Evolutionary conservation across 2,797 vertebrate species (phyloP).

Genomic region (Mergus octosetaceus): DNA sequence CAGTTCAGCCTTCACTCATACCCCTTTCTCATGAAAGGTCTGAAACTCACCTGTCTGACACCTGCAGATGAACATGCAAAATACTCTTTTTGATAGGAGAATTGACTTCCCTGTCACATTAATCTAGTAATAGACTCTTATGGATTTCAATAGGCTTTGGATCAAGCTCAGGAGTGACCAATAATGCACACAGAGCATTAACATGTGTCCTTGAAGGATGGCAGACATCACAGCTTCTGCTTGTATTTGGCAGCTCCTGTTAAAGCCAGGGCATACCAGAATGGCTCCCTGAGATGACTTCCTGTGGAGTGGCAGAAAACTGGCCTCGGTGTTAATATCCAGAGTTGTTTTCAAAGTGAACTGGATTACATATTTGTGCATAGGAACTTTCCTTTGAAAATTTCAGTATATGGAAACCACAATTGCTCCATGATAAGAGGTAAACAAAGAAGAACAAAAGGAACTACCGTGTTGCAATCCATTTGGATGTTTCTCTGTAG

Average conservation of each 20-base stretch:
- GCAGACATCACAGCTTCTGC: background rate
- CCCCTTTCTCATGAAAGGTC: background rate
- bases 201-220: background rate
- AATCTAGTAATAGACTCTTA: background rate
- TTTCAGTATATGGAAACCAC: background rate
- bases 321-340: background rate
- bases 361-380: background rate
- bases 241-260: background rate
- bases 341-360: constrained; percentile 1
- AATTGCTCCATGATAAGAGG: constrained; percentile 26
- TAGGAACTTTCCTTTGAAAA: constrained; percentile 28
- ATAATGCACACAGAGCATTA: accelerated
- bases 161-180: background rate
- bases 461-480: constrained; percentile 40
- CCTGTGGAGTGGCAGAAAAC: background rate
- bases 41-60: background rate
- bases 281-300: background rate
- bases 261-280: background rate
- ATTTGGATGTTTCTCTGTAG: constrained; percentile 37
- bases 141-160: background rate
- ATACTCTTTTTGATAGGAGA: background rate
- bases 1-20: background rate
- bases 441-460: constrained; percentile 49
- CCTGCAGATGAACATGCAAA: background rate
- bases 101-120: background rate